Evolutionary conservation across 2,113 vertebrate genomes (phyloP).

Genomic region (Lamprotornis superbus): DNA sequence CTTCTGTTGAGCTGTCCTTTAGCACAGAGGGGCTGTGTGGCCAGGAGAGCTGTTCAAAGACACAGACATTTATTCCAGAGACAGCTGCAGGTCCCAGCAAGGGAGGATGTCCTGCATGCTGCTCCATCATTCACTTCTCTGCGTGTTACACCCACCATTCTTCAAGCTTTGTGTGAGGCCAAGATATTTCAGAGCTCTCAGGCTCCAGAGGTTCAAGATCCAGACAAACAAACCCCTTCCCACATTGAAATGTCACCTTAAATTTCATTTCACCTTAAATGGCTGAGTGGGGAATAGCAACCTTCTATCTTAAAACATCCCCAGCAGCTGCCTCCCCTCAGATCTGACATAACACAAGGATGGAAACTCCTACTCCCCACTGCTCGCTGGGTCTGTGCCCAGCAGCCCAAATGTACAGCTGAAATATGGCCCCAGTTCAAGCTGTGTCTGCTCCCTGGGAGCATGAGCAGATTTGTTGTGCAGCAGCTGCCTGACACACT

Average conservation of each 20-base stretch:
- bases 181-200: not conserved
- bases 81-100: not conserved
- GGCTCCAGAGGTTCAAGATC: not conserved
- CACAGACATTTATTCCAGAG: not conserved
- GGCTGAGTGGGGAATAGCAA: not conserved
- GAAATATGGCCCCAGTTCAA: not conserved
- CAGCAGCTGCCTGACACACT: constrained; percentile 16
- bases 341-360: constrained; percentile 5
- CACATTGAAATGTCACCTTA: not conserved
- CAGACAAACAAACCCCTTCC: not conserved
- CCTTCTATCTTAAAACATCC: not conserved
- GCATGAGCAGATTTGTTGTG: not conserved
- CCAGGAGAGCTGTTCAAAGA: not conserved
- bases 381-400: not conserved
- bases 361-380: constrained; percentile 39
- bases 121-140: not conserved
- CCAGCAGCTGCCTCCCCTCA: constrained; percentile 53
- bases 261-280: constrained; percentile 27
- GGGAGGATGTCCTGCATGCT: not conserved
- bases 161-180: not conserved
- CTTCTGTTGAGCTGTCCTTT: not conserved
- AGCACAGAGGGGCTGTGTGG: not conserved
- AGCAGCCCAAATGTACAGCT: not conserved
- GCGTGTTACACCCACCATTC: fast-evolving
- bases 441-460: not conserved